These are phyloP conservation scores for Prietella phreatophila DNA, from an alignment of 2,113 vertebrate genomes.

Conservation along the genomic window DNA sequence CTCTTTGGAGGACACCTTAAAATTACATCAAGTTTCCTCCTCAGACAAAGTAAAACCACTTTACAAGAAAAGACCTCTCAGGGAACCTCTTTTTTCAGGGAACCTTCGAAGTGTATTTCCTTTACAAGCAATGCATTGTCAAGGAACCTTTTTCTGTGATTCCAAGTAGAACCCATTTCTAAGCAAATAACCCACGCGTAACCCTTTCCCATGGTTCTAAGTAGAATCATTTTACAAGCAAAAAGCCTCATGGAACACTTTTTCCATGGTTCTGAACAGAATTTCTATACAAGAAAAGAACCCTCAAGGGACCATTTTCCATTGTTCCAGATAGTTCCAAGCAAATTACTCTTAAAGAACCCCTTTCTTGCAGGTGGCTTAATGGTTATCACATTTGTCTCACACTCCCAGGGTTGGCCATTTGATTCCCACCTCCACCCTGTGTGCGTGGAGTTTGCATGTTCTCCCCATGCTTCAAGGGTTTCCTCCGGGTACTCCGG, in stretches of 20 bases:
- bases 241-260: neutral
- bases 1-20: neutral
- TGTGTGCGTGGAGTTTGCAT: too few relatives aligned
- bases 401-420: too few relatives aligned
- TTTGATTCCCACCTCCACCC: too few relatives aligned
- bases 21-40: neutral
- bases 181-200: neutral
- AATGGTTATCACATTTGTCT: too few relatives aligned
- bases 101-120: neutral
- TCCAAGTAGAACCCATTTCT: neutral
- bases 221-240: neutral
- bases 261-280: neutral
- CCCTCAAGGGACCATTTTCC: neutral
- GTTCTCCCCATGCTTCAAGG: too few relatives aligned
- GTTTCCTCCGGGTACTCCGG: too few relatives aligned
- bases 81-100: neutral
- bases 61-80: neutral
- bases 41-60: neutral
- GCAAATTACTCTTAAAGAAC: neutral
- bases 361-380: neutral
- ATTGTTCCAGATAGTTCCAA: neutral
- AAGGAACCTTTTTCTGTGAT: neutral
- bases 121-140: neutral
- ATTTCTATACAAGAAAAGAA: neutral
- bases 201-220: neutral